These are phyloP conservation scores for Agapornis canus DNA, from an alignment of 2,797 vertebrate species.

Conservation along the genomic window DNA sequence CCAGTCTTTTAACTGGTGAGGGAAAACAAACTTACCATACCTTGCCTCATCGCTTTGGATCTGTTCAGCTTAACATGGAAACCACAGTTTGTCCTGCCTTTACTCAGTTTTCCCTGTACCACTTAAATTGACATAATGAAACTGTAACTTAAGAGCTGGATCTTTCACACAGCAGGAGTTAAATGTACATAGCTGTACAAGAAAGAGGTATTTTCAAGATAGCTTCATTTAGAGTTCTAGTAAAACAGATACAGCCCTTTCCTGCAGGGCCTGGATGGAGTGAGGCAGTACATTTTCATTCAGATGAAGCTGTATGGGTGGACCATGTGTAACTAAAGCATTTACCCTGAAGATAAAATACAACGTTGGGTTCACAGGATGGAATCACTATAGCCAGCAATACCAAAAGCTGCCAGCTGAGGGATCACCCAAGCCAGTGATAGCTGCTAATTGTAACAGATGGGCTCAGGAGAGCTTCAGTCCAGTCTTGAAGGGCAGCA, in stretches of 20 bases:
- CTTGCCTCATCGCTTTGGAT: background rate
- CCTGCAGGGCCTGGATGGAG: background rate
- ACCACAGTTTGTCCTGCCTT: background rate
- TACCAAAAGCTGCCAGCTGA: background rate
- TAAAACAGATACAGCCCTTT: background rate
- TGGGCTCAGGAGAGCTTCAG: background rate
- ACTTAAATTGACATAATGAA: background rate
- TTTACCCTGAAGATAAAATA: background rate
- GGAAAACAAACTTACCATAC: background rate
- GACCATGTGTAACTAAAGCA: background rate
- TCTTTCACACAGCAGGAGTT: background rate
- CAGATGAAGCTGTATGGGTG: background rate
- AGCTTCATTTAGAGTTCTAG: background rate
- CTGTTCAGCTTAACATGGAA: accelerated
- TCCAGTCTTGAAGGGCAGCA: background rate
- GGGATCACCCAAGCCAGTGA: background rate
- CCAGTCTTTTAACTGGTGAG: background rate
- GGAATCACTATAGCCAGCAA: background rate
- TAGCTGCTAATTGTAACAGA: background rate
- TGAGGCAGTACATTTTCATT: accelerated
- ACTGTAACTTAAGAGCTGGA: background rate
- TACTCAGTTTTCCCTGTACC: background rate
- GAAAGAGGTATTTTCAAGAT: background rate
- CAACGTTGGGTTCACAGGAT: accelerated
- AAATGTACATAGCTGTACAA: accelerated